Percentiles rank a stretch among this genome's conserved stretches.
phyloP scores from a whole-genome alignment of 2,113 vertebrate species.

The Mohoua ochrocephala region DNA sequence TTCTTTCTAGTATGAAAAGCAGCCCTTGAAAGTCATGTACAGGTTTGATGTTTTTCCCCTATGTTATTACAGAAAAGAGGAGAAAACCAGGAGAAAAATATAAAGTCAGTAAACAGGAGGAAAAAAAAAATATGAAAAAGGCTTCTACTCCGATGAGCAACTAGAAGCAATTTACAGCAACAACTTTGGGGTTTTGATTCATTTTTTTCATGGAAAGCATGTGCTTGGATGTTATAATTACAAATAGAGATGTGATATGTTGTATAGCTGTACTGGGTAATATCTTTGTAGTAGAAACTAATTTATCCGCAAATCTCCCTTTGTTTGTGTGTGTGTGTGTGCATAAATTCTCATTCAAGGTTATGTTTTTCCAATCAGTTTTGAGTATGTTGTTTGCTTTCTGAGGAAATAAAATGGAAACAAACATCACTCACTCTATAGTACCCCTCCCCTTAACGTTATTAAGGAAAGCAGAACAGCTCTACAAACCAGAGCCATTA shows the following conservation, averaged over 20 bases:
- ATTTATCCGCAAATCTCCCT: neutral
- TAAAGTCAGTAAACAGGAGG: neutral
- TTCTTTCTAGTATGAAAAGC: neutral
- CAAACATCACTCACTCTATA: neutral
- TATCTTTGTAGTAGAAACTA: neutral
- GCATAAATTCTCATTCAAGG: neutral
- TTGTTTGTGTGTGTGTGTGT: rapidly evolving
- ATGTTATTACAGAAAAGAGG: neutral
- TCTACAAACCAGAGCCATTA: neutral
- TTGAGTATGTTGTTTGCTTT: neutral
- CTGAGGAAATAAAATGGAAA: neutral
- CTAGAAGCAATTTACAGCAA: neutral
- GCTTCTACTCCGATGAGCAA: neutral
- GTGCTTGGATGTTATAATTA: neutral
- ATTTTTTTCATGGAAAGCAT: neutral
- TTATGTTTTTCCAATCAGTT: neutral
- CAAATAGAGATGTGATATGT: neutral
- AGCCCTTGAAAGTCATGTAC: neutral
- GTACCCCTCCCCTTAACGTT: neutral
- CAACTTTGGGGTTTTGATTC: neutral
- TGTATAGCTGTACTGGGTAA: neutral
- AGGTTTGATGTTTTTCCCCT: neutral
- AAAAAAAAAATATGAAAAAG: neutral
- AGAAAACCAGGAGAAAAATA: neutral
- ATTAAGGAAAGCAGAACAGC: neutral